phyloP scores from a whole-genome alignment of 2,113 vertebrate species.

The Grus americana region DNA sequence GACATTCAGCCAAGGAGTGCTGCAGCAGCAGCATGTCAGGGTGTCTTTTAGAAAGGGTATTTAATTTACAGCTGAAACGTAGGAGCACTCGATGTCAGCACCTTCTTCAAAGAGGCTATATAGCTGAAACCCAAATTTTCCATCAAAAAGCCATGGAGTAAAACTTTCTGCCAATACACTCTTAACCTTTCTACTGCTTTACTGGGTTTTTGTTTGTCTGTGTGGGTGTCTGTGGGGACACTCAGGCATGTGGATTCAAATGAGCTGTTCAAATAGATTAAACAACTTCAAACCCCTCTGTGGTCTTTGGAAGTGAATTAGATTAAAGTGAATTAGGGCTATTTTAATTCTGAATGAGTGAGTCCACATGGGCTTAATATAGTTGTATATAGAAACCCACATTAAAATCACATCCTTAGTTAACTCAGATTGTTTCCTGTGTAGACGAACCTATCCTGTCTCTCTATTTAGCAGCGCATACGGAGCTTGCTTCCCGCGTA shows the following conservation, averaged over 20 bases:
- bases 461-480: neutral
- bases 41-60: neutral
- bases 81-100: neutral
- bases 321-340: conserved; percentile 66
- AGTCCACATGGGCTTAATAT: conserved; percentile 63
- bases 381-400: conserved; percentile 31
- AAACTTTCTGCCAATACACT: neutral
- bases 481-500: neutral
- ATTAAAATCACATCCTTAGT: conserved; percentile 57
- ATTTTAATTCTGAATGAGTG: conserved; percentile 64
- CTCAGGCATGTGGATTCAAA: conserved; percentile 43
- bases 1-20: neutral
- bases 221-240: conserved; percentile 48
- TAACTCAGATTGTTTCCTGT: conserved; percentile 5
- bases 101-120: neutral
- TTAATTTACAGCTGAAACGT: neutral
- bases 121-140: neutral
- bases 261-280: conserved; percentile 64
- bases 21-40: neutral
- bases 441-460: neutral
- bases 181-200: conserved; percentile 14
- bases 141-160: neutral
- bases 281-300: conserved; percentile 60
- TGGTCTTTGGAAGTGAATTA: conserved; percentile 65
- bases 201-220: conserved; percentile 34